Base-by-base conservation (phyloP, 2,113 vertebrate genomes). In the Toxostoma redivivum region DNA sequence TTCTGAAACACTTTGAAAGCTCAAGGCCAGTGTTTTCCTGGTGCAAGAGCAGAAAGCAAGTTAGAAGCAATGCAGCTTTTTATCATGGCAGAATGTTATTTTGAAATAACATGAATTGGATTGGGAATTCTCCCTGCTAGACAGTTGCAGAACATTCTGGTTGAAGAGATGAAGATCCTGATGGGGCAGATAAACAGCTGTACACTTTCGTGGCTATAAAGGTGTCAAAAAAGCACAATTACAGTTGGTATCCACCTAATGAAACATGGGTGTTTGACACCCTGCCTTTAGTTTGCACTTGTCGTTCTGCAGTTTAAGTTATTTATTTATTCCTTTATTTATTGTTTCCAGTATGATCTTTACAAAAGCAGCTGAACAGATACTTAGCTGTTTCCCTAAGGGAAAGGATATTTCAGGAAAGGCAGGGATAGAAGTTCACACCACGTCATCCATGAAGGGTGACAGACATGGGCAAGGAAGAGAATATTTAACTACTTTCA, bases 1-100 rank as follows among this genome's bases (percentile, higher is more conserved):
- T 95, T 96, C 92, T 85, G 86, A 97, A 96, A 71, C 10, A 17
- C 72, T 90, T 95, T 93, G 60, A 92, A 91, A 91, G 86, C 78
- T 91, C 58, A 92, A 60, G 57, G 56, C 66, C 89, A 80, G 81
- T 73, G 64, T 92, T 86, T 47, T 96, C 73, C 66, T 86, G 66
- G 65, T 82, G 54, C 65, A 83, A 69, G 60, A 74, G 51, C 37
- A 62, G 79, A 89, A 94, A 94, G 71, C 66, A 85, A 70, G 86
- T 84, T 77, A 86, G 88, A 88, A 90, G 44, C 44, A 89, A 47
- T 33, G 50, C 47, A 96, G 60, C 60, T 74, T 96, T 94, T 93
- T 81, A 85, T 89, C 69, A 30, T 45, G 47, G 69, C 65, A 60
- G 73, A 70, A 79, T 57, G 72, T 78, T 89, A 53, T 45, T 90